These are phyloP conservation scores for Micronisus gabar DNA, from an alignment of 2,113 vertebrate genomes.

Conservation along the genomic window DNA sequence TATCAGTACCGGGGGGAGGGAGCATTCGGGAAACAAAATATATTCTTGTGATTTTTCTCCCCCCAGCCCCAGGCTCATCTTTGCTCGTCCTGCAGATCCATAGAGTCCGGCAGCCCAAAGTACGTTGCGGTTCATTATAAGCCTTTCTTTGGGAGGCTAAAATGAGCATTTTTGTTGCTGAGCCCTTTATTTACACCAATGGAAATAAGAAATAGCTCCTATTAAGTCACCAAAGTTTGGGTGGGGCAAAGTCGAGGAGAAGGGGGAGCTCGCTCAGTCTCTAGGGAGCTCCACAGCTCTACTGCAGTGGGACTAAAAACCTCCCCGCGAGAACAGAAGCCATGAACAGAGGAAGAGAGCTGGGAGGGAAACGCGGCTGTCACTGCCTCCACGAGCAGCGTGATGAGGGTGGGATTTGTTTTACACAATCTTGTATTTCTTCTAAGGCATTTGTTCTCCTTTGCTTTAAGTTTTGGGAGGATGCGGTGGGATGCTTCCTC, in stretches of 20 bases:
- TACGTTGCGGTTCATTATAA: not conserved
- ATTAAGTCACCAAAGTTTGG: not conserved
- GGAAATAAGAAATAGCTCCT: not conserved
- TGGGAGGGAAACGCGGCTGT: not conserved
- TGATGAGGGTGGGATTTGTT: not conserved
- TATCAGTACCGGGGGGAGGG: accelerated
- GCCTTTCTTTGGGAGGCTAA: not conserved
- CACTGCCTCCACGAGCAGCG: not conserved
- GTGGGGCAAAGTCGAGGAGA: not conserved
- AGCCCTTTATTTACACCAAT: not conserved
- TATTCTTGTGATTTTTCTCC: not conserved
- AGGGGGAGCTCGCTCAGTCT: not conserved
- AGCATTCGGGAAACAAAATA: not conserved
- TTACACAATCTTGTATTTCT: not conserved
- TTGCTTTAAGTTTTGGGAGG: not conserved
- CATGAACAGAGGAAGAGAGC: not conserved
- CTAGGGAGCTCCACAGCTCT: not conserved
- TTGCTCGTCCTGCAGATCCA: not conserved
- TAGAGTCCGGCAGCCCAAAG: not conserved
- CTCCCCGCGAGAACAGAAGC: not conserved
- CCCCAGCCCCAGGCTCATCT: accelerated
- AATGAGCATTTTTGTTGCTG: not conserved
- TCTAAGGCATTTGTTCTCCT: not conserved
- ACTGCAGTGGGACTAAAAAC: not conserved
- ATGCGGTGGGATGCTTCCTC: not conserved